phyloP scores from a whole-genome alignment of 2,797 vertebrate species.

The Diglossa cyanea region DNA sequence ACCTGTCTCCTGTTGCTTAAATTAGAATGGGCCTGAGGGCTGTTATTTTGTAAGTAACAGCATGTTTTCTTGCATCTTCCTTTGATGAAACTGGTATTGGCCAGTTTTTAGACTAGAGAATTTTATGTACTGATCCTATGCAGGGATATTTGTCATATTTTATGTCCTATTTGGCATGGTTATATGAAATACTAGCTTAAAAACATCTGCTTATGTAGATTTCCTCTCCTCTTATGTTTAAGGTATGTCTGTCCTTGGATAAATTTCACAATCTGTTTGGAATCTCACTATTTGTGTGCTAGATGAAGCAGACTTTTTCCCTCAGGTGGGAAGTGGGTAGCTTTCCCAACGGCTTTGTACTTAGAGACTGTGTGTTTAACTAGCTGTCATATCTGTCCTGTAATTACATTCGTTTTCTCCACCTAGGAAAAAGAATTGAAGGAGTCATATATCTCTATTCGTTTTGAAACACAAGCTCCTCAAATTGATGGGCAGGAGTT shows the following conservation, averaged over 20 bases:
- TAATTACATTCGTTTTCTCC: neutral
- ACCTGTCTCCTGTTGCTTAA: neutral
- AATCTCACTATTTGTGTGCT: neutral
- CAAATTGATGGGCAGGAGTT: neutral
- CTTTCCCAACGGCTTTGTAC: neutral
- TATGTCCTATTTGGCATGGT: neutral
- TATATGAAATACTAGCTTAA: neutral
- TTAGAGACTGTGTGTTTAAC: neutral
- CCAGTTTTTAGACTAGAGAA: neutral
- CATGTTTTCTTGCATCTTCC: neutral
- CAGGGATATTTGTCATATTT: neutral
- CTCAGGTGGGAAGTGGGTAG: neutral
- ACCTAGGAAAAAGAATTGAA: neutral
- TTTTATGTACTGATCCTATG: neutral
- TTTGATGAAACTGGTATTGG: neutral
- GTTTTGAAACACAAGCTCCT: neutral
- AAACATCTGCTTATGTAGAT: neutral
- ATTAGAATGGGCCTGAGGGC: neutral
- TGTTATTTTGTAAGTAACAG: neutral
- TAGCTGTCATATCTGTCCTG: neutral
- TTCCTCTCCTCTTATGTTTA: neutral
- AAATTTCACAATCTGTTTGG: neutral
- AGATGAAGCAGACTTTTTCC: neutral
- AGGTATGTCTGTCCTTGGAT: neutral
- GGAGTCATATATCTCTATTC: neutral